Percentiles rank a stretch among this genome's conserved stretches.
Conservation (phyloP, 2,113 vertebrate genomes). For the Sylvia atricapilla region DNA sequence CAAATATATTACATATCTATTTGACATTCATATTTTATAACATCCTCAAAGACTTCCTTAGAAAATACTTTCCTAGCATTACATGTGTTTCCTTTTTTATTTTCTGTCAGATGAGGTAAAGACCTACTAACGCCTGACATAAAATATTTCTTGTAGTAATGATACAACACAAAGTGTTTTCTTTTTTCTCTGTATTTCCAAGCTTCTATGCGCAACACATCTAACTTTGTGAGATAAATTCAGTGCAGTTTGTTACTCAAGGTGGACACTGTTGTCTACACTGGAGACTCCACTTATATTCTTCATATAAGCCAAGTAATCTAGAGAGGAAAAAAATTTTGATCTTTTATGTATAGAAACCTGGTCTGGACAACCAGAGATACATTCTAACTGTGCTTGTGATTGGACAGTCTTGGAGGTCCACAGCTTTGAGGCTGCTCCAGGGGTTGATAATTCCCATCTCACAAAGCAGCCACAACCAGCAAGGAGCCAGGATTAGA, state of each 20-base stretch:
- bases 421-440: background rate
- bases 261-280: fast-evolving
- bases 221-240: background rate
- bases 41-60: background rate
- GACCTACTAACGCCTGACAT: background rate
- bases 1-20: background rate
- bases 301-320: background rate
- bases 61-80: background rate
- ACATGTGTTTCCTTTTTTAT: background rate
- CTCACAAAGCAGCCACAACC: background rate
- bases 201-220: fast-evolving
- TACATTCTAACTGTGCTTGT: background rate
- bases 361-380: background rate
- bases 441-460: background rate
- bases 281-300: background rate
- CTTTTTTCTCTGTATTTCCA: background rate
- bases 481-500: background rate
- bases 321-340: background rate
- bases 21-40: background rate
- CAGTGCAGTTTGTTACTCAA: background rate
- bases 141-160: background rate
- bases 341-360: background rate
- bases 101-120: background rate
- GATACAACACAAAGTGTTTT: background rate
- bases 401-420: background rate